Conservation (phyloP, 2,888 invertebrate genomes). For the Ophonus ardosiacus region DNA sequence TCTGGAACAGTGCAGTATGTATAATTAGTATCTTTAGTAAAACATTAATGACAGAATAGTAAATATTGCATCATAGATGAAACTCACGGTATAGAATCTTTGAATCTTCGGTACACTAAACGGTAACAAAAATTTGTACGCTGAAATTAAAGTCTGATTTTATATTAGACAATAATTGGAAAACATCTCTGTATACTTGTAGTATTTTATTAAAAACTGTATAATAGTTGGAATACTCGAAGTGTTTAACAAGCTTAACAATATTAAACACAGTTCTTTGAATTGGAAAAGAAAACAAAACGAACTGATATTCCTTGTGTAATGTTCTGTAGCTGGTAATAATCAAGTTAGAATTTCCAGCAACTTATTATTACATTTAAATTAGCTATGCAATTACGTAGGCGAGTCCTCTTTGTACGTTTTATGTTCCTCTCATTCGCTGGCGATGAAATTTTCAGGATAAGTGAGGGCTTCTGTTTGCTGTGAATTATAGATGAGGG, state of each 20-base stretch:
- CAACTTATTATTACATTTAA: constrained; percentile 55
- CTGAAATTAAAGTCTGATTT: too few species aligned
- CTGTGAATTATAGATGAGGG: constrained; percentile 58
- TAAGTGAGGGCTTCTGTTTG: constrained; percentile 59
- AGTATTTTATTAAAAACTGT: background rate
- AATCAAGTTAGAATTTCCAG: constrained; percentile 48
- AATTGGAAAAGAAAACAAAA: background rate
- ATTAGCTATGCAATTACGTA: constrained; percentile 55
- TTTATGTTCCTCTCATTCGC: constrained; percentile 23
- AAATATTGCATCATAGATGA: too few species aligned
- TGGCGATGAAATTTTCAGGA: constrained; percentile 62
- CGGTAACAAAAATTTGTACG: too few species aligned
- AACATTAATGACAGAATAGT: too few species aligned
- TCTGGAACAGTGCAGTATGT: too few species aligned
- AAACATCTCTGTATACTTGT: too few species aligned
- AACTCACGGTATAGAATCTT: too few species aligned
- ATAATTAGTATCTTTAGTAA: too few species aligned
- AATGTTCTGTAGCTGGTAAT: constrained; percentile 13
- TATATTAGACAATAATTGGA: too few species aligned
- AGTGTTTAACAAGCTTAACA: background rate
- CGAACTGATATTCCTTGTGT: background rate
- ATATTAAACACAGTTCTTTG: background rate
- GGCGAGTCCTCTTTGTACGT: constrained; percentile 14
- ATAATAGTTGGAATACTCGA: background rate
- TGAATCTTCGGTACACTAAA: too few species aligned